phyloP scores from a whole-genome alignment of 2,113 vertebrate genomes.

The Pavo muticus region DNA sequence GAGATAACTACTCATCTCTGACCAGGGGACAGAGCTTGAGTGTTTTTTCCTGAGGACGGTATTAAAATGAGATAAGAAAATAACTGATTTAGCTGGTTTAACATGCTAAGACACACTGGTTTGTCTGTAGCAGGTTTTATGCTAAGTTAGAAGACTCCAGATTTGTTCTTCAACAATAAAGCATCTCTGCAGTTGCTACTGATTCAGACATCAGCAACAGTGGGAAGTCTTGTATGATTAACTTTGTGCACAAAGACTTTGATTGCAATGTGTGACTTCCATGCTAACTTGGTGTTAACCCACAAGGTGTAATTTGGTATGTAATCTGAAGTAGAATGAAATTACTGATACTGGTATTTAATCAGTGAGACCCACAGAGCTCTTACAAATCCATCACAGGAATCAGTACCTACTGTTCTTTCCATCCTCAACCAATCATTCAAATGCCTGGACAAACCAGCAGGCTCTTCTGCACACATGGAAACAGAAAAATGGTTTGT shows the following conservation, averaged over 20 bases:
- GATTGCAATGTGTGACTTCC: not conserved
- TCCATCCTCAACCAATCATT: not conserved
- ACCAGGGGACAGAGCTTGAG: not conserved
- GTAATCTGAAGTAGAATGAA: not conserved
- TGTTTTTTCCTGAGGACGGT: not conserved
- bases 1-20: not conserved
- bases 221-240: not conserved
- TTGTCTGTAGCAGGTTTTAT: not conserved
- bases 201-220: not conserved
- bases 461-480: not conserved
- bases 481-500: not conserved
- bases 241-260: not conserved
- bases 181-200: not conserved
- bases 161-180: not conserved
- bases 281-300: not conserved
- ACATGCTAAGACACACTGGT: accelerated
- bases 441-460: not conserved
- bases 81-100: not conserved
- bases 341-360: not conserved
- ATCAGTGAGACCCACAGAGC: not conserved
- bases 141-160: not conserved
- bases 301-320: not conserved
- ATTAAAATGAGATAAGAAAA: not conserved
- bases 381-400: not conserved
- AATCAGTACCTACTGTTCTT: accelerated